phyloP scores from a whole-genome alignment of 2,113 vertebrate genomes.

The Megaceryle torquata region DNA sequence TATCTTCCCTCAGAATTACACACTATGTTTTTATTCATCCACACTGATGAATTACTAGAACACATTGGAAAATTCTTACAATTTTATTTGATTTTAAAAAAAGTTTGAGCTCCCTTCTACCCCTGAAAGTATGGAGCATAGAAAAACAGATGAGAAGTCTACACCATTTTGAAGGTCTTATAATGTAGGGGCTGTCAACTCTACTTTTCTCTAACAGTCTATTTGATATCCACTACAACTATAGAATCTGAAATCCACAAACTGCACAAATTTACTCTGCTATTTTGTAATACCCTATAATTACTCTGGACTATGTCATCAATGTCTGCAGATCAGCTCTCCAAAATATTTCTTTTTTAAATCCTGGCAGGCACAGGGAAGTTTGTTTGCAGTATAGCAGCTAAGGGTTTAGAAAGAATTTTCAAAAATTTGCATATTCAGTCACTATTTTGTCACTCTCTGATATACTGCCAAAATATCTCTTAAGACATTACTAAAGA shows the following conservation, averaged over 20 bases:
- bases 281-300: not conserved
- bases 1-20: not conserved
- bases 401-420: not conserved
- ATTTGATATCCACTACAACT: not conserved
- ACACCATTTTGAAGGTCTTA: not conserved
- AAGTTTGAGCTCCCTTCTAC: not conserved
- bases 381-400: not conserved
- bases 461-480: slow-evolving; percentile 1
- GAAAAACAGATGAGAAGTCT: not conserved
- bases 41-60: not conserved
- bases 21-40: not conserved
- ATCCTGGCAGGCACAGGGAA: not conserved
- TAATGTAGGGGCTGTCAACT: not conserved
- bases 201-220: not conserved
- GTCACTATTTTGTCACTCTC: not conserved
- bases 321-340: not conserved
- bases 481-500: not conserved
- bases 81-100: not conserved
- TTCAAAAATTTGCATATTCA: slow-evolving; percentile 5
- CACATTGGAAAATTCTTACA: not conserved
- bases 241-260: not conserved
- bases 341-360: not conserved
- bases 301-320: not conserved
- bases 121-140: not conserved
- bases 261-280: not conserved